phyloP scores from a whole-genome alignment of 2,113 vertebrate species.

The Rhinogobius similis region DNA sequence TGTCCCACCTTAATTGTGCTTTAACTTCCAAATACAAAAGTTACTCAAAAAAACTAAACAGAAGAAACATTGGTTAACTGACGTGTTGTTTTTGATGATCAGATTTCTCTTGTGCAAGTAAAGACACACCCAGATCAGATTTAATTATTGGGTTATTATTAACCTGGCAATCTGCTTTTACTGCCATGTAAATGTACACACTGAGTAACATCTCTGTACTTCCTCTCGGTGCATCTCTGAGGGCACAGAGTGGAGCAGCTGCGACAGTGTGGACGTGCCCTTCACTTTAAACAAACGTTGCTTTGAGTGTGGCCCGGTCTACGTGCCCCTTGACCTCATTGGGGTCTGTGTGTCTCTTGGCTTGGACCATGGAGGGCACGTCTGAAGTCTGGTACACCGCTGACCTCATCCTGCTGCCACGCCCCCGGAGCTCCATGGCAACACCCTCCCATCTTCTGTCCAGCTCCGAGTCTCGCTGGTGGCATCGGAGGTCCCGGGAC shows the following conservation, averaged over 20 bases:
- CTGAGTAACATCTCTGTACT: slow-evolving; percentile 27
- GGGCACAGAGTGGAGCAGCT: slow-evolving; percentile 25
- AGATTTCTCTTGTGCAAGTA: too few species aligned
- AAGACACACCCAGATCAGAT: too few species aligned
- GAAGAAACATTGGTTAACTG: too few species aligned
- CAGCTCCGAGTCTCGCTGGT: slow-evolving; percentile 58
- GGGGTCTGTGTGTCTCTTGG: slow-evolving; percentile 62
- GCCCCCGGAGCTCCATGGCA: slow-evolving; percentile 74
- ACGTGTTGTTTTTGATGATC: too few species aligned
- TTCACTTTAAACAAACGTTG: slow-evolving; percentile 87
- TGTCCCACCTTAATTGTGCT: too few species aligned
- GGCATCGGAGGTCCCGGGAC: slow-evolving; percentile 17
- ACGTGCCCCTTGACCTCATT: slow-evolving; percentile 47
- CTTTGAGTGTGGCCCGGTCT: slow-evolving; percentile 77
- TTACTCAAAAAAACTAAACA: too few species aligned
- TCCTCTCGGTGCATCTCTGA: neutral
- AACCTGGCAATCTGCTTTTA: too few species aligned
- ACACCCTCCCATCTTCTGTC: slow-evolving; percentile 81
- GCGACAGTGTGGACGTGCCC: slow-evolving; percentile 27
- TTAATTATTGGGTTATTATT: too few species aligned
- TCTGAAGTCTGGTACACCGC: slow-evolving; percentile 79
- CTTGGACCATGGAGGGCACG: slow-evolving; percentile 73
- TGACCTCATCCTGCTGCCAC: slow-evolving; percentile 80
- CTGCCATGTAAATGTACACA: too few species aligned
- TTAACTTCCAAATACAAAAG: too few species aligned